Base-by-base conservation (phyloP, 2,888 invertebrate genomes). In the Hololepta plana region DNA sequence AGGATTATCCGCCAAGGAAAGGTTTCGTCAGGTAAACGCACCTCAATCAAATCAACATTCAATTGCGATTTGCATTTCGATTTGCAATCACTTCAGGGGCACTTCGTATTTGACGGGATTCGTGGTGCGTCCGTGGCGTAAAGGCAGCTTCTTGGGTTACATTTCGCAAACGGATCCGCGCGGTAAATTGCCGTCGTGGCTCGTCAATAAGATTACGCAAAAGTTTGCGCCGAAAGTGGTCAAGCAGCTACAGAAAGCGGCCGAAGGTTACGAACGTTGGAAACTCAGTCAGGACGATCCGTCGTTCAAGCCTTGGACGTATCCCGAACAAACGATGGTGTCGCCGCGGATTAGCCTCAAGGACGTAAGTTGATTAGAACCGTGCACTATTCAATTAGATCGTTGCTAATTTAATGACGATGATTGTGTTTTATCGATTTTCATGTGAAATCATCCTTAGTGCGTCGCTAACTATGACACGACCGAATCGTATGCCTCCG, bases 121-220 rank as follows among this genome's bases (percentile, higher is more conserved):
- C 46, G 64, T 76, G 37, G 67, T 88, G 33, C 60, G 79, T 27
- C 58, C 65, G 3, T 48, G 60, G 12, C 51, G 54, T 28, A 53
- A 50, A 27, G 76, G 80, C 33, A 76, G 81, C 33, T 74, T 76
- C 56, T 58, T 90, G 30, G 82, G 81, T 12, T 91, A 90, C 51
- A 72, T 90, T 15, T 80, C 88, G 2, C 82, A 88, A 43, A 81
- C 82, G 3, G 90, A 90, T 54, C 88, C 88, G 6, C 72, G 76
- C 45, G 90, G 88, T 35, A 72, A 72, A 22, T 58, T 90, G 29
- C 90, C 90, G 2, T 72, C 76, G 4, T 90, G 88, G 88, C 59
- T 85, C 30, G 82, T 88, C 22, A 90, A 91, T 57, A 82, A 72
- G 53, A 61, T 81, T 7, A 84, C 87, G 15, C 79, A 82, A 35